Conservation (phyloP, 2,797 vertebrate species). For the Phrynocephalus vlangalii region DNA sequence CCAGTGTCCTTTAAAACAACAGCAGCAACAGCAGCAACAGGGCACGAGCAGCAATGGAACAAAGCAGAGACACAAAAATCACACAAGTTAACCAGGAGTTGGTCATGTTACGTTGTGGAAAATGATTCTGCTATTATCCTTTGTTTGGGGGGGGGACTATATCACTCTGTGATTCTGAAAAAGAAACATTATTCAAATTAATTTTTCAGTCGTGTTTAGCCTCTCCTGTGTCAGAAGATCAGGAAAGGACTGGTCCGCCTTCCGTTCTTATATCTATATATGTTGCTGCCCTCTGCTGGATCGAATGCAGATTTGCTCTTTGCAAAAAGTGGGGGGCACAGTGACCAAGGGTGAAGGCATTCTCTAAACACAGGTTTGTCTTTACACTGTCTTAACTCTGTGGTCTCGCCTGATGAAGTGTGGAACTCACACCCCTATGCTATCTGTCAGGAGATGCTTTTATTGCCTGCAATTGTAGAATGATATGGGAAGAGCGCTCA, state of each 20-base stretch:
- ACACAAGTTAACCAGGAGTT: constrained; percentile 79
- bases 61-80: constrained; percentile 75
- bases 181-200: constrained; percentile 67
- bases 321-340: not conserved
- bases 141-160: constrained; percentile 58
- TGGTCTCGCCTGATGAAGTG: constrained; percentile 1
- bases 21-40: too few species aligned
- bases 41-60: constrained; percentile 71
- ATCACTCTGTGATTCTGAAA: constrained; percentile 63
- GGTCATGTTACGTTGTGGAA: constrained; percentile 77
- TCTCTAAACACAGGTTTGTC: constrained; percentile 28
- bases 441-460: not conserved
- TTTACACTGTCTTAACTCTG: constrained; percentile 16
- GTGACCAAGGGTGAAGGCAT: fast-evolving
- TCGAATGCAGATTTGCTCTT: constrained; percentile 23
- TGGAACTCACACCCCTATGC: fast-evolving
- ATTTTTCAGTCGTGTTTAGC: constrained; percentile 64
- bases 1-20: constrained; percentile 61
- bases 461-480: fast-evolving
- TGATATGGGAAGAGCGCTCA: fast-evolving
- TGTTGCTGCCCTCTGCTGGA: constrained; percentile 80
- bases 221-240: constrained; percentile 51
- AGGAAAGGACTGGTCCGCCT: not conserved
- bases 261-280: not conserved
- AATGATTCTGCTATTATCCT: constrained; percentile 64